Conservation (phyloP, 1,140 invertebrate species). For the Drosophila simulans region DNA sequence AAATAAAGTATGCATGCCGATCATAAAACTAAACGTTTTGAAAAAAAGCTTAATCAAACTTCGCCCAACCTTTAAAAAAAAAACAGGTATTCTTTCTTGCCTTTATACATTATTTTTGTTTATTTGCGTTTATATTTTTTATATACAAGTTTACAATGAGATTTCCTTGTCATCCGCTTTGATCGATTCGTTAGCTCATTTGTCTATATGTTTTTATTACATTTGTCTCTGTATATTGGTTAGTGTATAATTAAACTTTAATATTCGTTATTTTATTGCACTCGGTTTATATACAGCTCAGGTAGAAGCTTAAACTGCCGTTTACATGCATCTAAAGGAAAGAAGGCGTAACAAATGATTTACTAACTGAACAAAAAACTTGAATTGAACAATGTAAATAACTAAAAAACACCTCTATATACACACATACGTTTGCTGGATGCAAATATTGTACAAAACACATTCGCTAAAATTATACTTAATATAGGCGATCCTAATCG, state of each 20-base stretch:
- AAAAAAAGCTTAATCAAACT: background rate
- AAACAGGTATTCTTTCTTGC: background rate
- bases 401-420: conserved; percentile 32
- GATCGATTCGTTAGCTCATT: conserved; percentile 58
- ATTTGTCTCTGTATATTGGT: conserved; percentile 38
- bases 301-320: conserved; percentile 9
- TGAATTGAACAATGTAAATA: conserved; percentile 11
- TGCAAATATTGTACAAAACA: conserved; percentile 55
- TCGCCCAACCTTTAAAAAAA: background rate
- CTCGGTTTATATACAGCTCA: conserved; percentile 63
- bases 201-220: conserved; percentile 33
- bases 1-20: no score
- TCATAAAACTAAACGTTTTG: no score
- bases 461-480: conserved; percentile 5
- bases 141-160: conserved; percentile 79
- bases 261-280: conserved; percentile 55
- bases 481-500: conserved; percentile 4
- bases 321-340: background rate
- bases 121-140: conserved; percentile 78
- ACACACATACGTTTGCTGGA: conserved; percentile 17
- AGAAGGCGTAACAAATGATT: background rate
- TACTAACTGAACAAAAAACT: background rate
- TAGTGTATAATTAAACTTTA: conserved; percentile 53
- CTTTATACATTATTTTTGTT: conserved; percentile 66
- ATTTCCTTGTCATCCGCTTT: conserved; percentile 46